Percentiles rank a stretch among this genome's conserved stretches.
phyloP scores from a whole-genome alignment of 2,888 invertebrate species.

The Apamea crenata region DNA sequence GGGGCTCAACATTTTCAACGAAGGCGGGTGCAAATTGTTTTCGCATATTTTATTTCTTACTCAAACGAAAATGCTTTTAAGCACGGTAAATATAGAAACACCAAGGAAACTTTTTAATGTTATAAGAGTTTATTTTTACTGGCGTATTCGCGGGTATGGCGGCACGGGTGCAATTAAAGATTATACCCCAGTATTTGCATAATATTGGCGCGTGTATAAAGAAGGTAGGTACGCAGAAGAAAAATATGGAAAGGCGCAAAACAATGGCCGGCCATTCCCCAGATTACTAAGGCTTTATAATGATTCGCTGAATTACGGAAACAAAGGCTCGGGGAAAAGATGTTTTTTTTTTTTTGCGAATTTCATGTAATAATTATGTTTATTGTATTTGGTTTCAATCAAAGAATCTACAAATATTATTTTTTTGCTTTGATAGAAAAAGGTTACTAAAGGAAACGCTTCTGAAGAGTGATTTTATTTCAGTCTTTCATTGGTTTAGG shows the following conservation, averaged over 20 bases:
- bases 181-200: conserved; percentile 83
- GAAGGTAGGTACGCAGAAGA: conserved; percentile 65
- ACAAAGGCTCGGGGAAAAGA: conserved; percentile 56
- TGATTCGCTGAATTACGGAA: conserved; percentile 60
- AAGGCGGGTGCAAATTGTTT: conserved; percentile 52
- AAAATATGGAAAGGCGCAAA: conserved; percentile 70
- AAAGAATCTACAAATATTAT: conserved; percentile 12
- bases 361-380: conserved; percentile 35
- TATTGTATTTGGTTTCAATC: conserved; percentile 36
- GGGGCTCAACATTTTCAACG: conserved; percentile 32
- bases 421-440: conserved; percentile 19
- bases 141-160: conserved; percentile 67
- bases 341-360: conserved; percentile 36
- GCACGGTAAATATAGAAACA: conserved; percentile 57
- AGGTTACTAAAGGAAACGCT: conserved; percentile 28
- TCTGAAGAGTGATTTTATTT: conserved; percentile 29
- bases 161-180: conserved; percentile 80
- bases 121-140: conserved; percentile 74
- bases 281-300: conserved; percentile 70
- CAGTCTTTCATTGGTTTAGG: conserved; percentile 11
- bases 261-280: conserved; percentile 67
- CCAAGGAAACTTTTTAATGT: conserved; percentile 72
- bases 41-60: conserved; percentile 52
- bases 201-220: conserved; percentile 77
- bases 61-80: conserved; percentile 58